Evolutionary conservation across 2,113 vertebrate genomes (phyloP), one percentile per base, ranked within the genome.

Genomic region (Pituophis catenifer): DNA sequence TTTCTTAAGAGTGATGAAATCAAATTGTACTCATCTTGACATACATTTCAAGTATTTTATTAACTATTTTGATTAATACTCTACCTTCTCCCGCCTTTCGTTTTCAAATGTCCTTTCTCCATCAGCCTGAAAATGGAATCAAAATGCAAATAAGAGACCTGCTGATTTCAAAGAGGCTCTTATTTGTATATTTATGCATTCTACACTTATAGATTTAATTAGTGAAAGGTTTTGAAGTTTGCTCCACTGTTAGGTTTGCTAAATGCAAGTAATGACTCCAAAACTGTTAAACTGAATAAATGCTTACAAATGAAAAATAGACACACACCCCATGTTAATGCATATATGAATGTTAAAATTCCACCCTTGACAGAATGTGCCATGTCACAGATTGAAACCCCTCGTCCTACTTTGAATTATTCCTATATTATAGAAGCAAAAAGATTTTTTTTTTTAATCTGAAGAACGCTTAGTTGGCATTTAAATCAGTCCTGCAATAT

Each of bases 261-360:
- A 92, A 94, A 94, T 89, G 6, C 57, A 91, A 38, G 75, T 57
- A 54, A 89, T 94, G 93, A 88, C 90, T 2, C 0, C 38, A 88
- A 90, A 94, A 95, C 62, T 75, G 93, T 50, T 52, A 94, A 94
- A 86, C 89, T 89, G 85, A 95, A 95, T 62, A 96, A 93, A 96
- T 95, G 91, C 54, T 95, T 95, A 96, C 95, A 94, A 95, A 94
- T 94, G 59, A 89, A 81, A 81, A 44, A 44, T 21, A 21, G 75
- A 21, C 7, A 44, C n/a, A 53, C 54, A 17, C 55, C 17, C 75
- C 33, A 10, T 44, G 33, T 44, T 81, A 81, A 81, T 21, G 17
- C 75, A 81, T 81, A 44, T 21, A 81, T 81, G 75, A 81, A 38
- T 81, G 75, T 21, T 81, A 81, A 81, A 81, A 44, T 9, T 9